These are phyloP conservation scores for Brachionus koreanus DNA, from an alignment of 1,140 invertebrate species.

Conservation along the genomic window DNA sequence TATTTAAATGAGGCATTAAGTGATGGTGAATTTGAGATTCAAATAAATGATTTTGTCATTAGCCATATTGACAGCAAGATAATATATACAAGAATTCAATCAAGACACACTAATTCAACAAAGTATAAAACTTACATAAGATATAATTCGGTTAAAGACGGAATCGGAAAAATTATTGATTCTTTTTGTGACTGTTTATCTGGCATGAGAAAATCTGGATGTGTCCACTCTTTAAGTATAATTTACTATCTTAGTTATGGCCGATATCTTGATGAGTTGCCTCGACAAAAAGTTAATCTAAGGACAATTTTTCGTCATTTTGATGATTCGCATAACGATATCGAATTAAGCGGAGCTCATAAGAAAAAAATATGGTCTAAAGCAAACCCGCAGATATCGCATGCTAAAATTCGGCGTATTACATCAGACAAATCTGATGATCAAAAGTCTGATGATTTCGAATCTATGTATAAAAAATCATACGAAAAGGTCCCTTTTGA, in stretches of 20 bases:
- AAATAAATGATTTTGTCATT: no score
- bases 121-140: slow-evolving; percentile 1
- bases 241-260: neutral
- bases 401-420: no score
- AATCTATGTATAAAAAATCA: neutral
- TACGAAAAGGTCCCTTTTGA: neutral
- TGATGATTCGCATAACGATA: neutral
- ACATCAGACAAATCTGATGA: neutral
- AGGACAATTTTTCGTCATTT: neutral
- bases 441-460: neutral
- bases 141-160: neutral
- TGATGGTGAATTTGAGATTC: no score
- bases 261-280: neutral
- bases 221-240: neutral
- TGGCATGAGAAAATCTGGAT: neutral
- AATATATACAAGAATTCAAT: neutral
- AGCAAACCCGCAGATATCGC: no score
- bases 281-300: neutral
- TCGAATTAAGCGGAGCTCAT: neutral
- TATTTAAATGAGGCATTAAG: no score
- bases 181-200: neutral
- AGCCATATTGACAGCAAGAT: neutral
- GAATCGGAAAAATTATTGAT: neutral
- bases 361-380: neutral
- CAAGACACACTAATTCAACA: neutral